phyloP scores from a whole-genome alignment of 1,140 invertebrate genomes.

The Drosophila kanapiae region DNA sequence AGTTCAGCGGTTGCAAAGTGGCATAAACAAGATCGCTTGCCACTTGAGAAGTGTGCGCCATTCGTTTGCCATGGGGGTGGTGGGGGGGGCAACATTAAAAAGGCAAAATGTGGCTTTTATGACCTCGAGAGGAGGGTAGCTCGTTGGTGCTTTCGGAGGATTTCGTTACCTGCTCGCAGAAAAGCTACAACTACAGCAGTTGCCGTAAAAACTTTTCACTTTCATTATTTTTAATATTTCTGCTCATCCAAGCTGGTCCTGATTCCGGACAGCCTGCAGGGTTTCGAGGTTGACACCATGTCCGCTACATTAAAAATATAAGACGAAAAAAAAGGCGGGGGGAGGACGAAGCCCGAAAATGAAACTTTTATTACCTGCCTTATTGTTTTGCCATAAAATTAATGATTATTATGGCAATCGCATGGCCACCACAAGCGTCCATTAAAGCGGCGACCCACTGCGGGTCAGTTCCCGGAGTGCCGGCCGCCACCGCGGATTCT shows the following conservation, averaged over 20 bases:
- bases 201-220: slow-evolving; percentile 78
- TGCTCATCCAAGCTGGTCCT: slow-evolving; percentile 31
- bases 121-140: slow-evolving; percentile 18
- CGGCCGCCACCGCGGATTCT: slow-evolving; percentile 15
- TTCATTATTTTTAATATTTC: slow-evolving; percentile 81
- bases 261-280: slow-evolving; percentile 14
- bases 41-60: slow-evolving; percentile 70
- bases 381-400: slow-evolving; percentile 83
- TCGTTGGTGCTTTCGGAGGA: not conserved
- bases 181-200: slow-evolving; percentile 28
- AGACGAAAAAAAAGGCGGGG: not conserved
- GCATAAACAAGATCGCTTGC: slow-evolving; percentile 79
- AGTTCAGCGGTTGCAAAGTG: slow-evolving; percentile 60
- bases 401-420: slow-evolving; percentile 84
- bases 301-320: slow-evolving; percentile 38
- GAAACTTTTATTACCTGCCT: slow-evolving; percentile 84
- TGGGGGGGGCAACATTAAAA: slow-evolving; percentile 59
- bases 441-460: slow-evolving; percentile 63
- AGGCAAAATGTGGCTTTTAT: slow-evolving; percentile 79
- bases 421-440: slow-evolving; percentile 69
- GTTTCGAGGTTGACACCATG: slow-evolving; percentile 36
- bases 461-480: slow-evolving; percentile 36
- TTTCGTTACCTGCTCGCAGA: slow-evolving; percentile 23
- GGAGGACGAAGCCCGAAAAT: slow-evolving; percentile 61
- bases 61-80: slow-evolving; percentile 40